Conservation (phyloP, 2,113 vertebrate species). For the Tragelaphus strepsiceros region DNA sequence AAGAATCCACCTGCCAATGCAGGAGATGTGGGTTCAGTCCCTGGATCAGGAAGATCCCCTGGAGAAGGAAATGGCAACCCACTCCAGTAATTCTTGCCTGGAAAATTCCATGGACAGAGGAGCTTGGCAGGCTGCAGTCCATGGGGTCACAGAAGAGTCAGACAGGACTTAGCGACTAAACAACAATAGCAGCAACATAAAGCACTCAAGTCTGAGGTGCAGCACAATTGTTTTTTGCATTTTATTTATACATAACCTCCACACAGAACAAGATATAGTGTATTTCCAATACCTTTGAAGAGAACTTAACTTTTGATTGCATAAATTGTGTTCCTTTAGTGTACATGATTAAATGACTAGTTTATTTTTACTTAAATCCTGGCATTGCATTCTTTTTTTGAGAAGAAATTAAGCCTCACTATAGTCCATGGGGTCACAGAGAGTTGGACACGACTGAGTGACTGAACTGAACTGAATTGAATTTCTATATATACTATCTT, state of each 20-base stretch:
- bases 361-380: not conserved
- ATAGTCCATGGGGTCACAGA: not conserved
- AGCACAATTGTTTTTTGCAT: not conserved
- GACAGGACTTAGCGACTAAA: not conserved
- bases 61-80: not conserved
- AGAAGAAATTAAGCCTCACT: not conserved
- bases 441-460: not conserved
- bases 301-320: not conserved
- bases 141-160: not conserved
- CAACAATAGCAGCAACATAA: not conserved
- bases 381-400: not conserved
- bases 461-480: not conserved
- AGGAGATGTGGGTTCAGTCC: not conserved
- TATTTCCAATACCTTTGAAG: not conserved
- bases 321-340: not conserved
- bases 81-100: not conserved
- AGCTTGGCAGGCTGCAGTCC: not conserved
- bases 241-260: not conserved
- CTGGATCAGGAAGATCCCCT: not conserved
- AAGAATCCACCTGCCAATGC: not conserved
- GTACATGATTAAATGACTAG: not conserved
- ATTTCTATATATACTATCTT: not conserved
- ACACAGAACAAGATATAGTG: not conserved
- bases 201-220: not conserved
- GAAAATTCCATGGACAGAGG: not conserved